Conservation (phyloP, 2,113 vertebrate genomes). For the Thunnus thynnus region DNA sequence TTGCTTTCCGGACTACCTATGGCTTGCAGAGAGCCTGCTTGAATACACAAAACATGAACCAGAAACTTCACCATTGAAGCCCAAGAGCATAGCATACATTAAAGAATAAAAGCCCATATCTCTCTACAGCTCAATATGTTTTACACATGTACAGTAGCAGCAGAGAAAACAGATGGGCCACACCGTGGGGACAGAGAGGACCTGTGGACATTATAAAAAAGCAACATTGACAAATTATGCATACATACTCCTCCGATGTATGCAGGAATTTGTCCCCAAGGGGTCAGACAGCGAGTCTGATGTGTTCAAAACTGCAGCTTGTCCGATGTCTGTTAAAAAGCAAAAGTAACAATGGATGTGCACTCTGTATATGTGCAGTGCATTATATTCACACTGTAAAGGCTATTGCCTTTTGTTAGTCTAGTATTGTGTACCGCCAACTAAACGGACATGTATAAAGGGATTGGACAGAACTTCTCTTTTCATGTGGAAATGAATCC, state of each 20-base stretch:
- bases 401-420: conserved; percentile 76
- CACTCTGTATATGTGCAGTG: conserved; percentile 62
- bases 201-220: conserved; percentile 72
- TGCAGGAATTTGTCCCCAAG: conserved; percentile 73
- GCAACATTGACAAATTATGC: conserved; percentile 76
- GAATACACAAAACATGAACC: conserved; percentile 72
- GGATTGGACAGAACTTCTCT: conserved; percentile 80
- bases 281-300: conserved; percentile 67
- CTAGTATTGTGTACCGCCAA: conserved; percentile 69
- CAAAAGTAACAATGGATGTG: conserved; percentile 61
- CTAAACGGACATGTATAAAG: conserved; percentile 78
- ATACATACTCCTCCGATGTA: conserved; percentile 47
- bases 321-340: conserved; percentile 72
- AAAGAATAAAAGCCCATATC: conserved; percentile 65
- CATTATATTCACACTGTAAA: conserved; percentile 67
- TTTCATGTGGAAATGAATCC: conserved; percentile 84
- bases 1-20: conserved; percentile 34
- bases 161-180: conserved; percentile 76
- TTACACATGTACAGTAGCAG: conserved; percentile 74
- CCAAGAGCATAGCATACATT: conserved; percentile 74
- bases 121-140: conserved; percentile 54
- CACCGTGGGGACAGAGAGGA: conserved; percentile 68
- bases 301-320: conserved; percentile 65
- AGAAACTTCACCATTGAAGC: conserved; percentile 78
- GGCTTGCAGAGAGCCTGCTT: conserved; percentile 20